These are phyloP conservation scores for Characodon lateralis DNA, from an alignment of 2,797 vertebrate species.

Conservation along the genomic window DNA sequence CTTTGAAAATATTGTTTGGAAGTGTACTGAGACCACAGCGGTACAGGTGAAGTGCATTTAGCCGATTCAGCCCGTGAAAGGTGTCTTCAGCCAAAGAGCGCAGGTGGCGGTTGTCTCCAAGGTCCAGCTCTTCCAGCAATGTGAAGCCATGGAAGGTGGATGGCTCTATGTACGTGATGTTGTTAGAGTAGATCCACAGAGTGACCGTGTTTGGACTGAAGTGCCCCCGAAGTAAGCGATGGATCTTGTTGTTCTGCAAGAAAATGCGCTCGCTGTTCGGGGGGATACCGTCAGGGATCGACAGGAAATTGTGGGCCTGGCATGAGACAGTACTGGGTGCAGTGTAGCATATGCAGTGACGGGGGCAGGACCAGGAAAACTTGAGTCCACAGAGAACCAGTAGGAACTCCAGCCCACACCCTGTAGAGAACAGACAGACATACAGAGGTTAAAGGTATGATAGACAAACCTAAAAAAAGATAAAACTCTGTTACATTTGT, in stretches of 20 bases:
- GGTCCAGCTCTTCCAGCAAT: slow-evolving; percentile 94
- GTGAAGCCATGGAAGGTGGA: slow-evolving; percentile 91
- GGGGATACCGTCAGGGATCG: slow-evolving; percentile 94
- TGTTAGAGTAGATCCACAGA: slow-evolving; percentile 99
- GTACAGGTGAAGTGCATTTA: slow-evolving; percentile 95
- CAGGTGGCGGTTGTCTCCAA: slow-evolving; percentile 96
- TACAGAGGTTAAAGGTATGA: background rate
- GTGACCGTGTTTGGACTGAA: slow-evolving; percentile 93
- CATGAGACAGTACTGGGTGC: slow-evolving; percentile 97
- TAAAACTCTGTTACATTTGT: background rate
- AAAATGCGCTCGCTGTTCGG: slow-evolving; percentile 96
- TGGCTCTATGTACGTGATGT: slow-evolving; percentile 95
- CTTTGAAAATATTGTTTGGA: slow-evolving; percentile 91
- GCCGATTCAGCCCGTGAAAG: slow-evolving; percentile 91
- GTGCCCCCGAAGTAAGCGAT: slow-evolving; percentile 89
- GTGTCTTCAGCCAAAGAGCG: slow-evolving; percentile 92
- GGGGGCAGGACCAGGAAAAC: slow-evolving; percentile 88
- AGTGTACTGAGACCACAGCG: slow-evolving; percentile 92
- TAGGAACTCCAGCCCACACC: slow-evolving; percentile 91
- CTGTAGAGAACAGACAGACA: slow-evolving; percentile 70
- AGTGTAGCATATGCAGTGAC: slow-evolving; percentile 95
- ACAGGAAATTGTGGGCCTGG: slow-evolving; percentile 95
- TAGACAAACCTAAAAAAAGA: background rate
- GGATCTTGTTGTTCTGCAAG: slow-evolving; percentile 97
- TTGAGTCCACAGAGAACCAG: slow-evolving; percentile 92